phyloP scores from a whole-genome alignment of 92 coral and sea anemone genomes.

The Desmophyllum pertusum region DNA sequence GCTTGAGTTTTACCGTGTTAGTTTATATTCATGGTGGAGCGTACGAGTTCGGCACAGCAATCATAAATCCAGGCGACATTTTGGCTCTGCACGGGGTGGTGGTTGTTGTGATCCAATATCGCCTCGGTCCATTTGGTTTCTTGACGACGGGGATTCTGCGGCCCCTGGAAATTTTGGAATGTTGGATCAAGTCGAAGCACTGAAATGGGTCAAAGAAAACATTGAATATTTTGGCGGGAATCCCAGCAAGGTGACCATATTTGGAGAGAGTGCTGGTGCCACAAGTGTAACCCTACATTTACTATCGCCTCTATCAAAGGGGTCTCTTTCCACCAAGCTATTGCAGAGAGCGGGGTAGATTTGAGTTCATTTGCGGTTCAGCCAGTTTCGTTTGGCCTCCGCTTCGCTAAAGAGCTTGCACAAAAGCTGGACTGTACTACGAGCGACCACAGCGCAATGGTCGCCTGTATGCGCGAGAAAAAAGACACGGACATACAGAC shows the following conservation, averaged over 20 bases:
- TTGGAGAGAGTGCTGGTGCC: slow-evolving; percentile 86
- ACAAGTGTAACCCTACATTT: slow-evolving; percentile 73
- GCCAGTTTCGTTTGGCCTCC: no score
- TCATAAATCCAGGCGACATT: slow-evolving; percentile 43
- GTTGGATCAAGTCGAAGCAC: slow-evolving; percentile 82
- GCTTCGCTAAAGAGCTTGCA: no score
- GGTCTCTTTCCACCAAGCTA: no score
- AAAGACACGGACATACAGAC: slow-evolving; percentile 36
- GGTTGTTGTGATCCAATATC: slow-evolving; percentile 55
- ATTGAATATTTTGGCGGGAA: slow-evolving; percentile 76
- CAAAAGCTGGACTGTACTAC: slow-evolving; percentile 35
- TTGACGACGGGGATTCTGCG: slow-evolving; percentile 56
- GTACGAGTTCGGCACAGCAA: slow-evolving; percentile 45
- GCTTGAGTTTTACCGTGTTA: slow-evolving; percentile 49
- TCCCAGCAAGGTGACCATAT: slow-evolving; percentile 75
- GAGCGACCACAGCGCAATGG: slow-evolving; percentile 20
- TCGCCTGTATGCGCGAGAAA: slow-evolving; percentile 40
- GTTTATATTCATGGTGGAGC: slow-evolving; percentile 65
- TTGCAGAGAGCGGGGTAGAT: no score
- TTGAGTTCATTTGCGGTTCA: no score
- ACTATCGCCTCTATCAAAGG: slow-evolving; percentile 69
- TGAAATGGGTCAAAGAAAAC: slow-evolving; percentile 74
- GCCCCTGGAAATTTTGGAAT: slow-evolving; percentile 72
- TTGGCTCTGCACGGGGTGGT: slow-evolving; percentile 58
- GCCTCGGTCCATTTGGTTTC: slow-evolving; percentile 64